phyloP scores from a whole-genome alignment of 2,888 invertebrate species.

The Arenicola marina region DNA sequence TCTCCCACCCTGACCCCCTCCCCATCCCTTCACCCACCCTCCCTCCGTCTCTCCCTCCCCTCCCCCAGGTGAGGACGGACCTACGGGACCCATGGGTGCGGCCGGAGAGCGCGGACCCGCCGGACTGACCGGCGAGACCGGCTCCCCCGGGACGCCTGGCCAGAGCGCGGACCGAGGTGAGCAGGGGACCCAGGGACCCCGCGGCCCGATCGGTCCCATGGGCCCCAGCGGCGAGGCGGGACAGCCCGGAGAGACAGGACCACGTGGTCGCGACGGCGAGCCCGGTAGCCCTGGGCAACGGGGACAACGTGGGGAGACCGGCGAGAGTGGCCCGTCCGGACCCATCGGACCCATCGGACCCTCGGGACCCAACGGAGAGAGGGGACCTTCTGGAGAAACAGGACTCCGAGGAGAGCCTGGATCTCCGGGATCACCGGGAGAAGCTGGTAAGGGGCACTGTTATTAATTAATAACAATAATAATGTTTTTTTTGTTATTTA shows the following conservation, averaged over 20 bases:
- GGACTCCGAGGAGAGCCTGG: constrained; percentile 10
- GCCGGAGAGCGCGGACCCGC: constrained; percentile 16
- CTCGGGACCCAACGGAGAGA: constrained; percentile 9
- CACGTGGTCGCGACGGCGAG: no score
- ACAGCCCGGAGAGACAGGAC: constrained; percentile 11
- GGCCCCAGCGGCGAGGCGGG: constrained; percentile 22
- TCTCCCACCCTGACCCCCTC: no score
- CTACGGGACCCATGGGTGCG: constrained; percentile 12
- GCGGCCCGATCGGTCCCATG: constrained; percentile 24
- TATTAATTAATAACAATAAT: no score
- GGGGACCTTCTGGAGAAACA: constrained; percentile 5
- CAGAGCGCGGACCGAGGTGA: neutral
- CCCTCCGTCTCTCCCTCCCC: no score
- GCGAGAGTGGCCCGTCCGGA: neutral
- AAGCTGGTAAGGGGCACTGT: constrained; percentile 2
- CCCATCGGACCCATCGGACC: constrained; percentile 8
- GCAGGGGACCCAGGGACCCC: neutral
- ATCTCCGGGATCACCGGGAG: constrained; percentile 6
- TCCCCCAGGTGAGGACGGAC: constrained; percentile 14
- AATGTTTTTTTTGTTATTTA: no score
- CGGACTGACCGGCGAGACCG: constrained; percentile 18
- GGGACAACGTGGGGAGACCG: no score
- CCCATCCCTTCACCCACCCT: no score
- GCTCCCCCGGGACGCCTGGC: constrained; percentile 10
- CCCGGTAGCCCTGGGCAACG: no score